A percentile compares a stretch with the other conserved stretches of the same genome.
Evolutionary conservation across 2,113 vertebrate species (phyloP).

Genomic region (Apteryx owenii): DNA sequence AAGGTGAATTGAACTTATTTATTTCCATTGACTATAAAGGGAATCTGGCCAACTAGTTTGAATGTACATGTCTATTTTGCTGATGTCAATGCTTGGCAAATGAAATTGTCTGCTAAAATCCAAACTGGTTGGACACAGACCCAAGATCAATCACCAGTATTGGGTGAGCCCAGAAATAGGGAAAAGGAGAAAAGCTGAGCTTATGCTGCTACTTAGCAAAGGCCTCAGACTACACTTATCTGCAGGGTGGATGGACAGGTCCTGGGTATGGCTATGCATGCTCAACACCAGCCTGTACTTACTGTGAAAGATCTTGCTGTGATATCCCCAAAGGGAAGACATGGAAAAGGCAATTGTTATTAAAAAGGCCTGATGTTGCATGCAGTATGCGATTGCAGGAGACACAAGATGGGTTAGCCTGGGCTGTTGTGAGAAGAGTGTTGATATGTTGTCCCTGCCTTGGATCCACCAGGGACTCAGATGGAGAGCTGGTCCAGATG

Average conservation of each 20-base stretch:
- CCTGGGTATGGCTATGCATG: background rate
- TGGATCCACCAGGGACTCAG: background rate
- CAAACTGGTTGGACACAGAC: background rate
- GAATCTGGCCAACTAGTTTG: background rate
- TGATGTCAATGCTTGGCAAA: background rate
- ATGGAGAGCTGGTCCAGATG: background rate
- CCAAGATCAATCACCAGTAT: background rate
- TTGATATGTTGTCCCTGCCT: accelerated
- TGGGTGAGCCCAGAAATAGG: background rate
- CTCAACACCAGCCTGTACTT: background rate
- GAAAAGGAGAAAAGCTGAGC: background rate
- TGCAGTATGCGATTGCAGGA: accelerated
- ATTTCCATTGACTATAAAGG: background rate
- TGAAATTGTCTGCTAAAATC: background rate
- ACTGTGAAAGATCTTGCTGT: background rate
- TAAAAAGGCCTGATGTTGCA: background rate
- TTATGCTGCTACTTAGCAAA: background rate
- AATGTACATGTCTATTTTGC: background rate
- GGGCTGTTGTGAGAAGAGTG: background rate
- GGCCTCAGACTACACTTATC: accelerated
- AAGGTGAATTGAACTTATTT: slow-evolving; percentile 8
- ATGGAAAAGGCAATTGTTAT: background rate
- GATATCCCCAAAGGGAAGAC: background rate
- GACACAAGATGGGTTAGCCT: background rate
- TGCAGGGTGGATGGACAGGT: background rate